These are phyloP conservation scores for Eubucco bourcierii DNA, from an alignment of 2,113 vertebrate genomes.

Conservation along the genomic window DNA sequence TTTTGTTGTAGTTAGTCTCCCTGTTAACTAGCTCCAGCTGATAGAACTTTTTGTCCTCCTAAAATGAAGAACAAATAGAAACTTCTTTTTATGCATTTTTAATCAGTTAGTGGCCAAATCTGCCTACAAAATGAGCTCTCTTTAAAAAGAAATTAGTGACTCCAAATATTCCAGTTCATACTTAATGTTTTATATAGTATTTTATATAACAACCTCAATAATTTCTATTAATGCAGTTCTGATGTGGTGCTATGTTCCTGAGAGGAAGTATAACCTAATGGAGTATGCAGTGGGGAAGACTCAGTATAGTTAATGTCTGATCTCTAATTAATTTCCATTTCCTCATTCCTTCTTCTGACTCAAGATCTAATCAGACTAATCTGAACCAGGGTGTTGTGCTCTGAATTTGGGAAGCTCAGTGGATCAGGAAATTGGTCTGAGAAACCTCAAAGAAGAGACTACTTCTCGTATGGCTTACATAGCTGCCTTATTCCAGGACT, in stretches of 20 bases:
- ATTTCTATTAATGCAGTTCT: background rate
- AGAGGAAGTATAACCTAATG: background rate
- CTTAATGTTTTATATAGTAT: slow-evolving; percentile 1
- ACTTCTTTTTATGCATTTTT: slow-evolving; percentile 73
- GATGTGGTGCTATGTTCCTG: background rate
- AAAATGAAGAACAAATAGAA: slow-evolving; percentile 77
- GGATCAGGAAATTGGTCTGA: background rate
- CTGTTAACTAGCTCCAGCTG: slow-evolving; percentile 98
- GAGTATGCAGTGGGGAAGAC: background rate
- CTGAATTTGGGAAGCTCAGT: background rate
- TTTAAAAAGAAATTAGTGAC: slow-evolving; percentile 10
- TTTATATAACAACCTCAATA: background rate
- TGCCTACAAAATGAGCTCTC: background rate
- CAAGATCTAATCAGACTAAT: background rate
- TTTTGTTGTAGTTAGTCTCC: slow-evolving; percentile 99
- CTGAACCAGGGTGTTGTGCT: background rate
- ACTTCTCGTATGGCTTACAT: background rate
- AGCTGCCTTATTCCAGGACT: background rate
- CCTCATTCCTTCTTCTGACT: background rate
- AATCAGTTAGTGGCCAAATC: slow-evolving; percentile 5
- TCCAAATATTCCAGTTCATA: slow-evolving; percentile 22
- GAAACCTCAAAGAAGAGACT: background rate
- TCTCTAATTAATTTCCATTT: background rate
- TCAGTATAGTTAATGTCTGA: background rate
- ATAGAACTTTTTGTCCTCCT: slow-evolving; percentile 99